Evolutionary conservation across 1,140 invertebrate species (phyloP), one percentile per base, ranked within the genome.

Genomic region (Heliconius congener): DNA sequence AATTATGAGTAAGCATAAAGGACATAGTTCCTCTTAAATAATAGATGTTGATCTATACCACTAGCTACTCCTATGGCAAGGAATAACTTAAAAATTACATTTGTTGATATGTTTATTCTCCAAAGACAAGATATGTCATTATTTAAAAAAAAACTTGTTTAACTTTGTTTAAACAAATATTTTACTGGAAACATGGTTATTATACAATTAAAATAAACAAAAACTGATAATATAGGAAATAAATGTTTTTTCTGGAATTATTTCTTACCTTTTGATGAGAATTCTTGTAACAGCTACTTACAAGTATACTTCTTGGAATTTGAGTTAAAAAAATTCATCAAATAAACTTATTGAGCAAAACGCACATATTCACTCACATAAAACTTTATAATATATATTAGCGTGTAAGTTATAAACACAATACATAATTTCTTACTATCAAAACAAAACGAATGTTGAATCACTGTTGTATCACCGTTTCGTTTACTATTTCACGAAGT

Each of bases 391-490:
- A 66, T 3, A 66, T 30, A 13, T 66, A 27, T 66, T 30, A 2
- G 23, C 23, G 60, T 27, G 1, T 66, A 66, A 66, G 60, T 66
- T 66, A 66, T 66, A 23, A 66, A 66, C 60, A 27, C 55, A 60
- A 60, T 66, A 30, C 60, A 66, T 66, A 66, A 66, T 66, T 66
- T 66, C 19, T 66, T 66, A 30, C 60, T 27, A 66, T 66, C 60
- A 66, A 66, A 66, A 66, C 60, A 66, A 66, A 66, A 66, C 60
- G 60, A 66, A 66, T 66, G 60, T 66, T 66, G 60, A 66, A 66
- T 66, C 60, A 66, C 60, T 66, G 27, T 66, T 30, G 60, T 66
- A 66, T 66, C 60, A 66, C 27, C 60, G 60, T 66, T 27, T 66
- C 60, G 60, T 66, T 66, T 66, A 66, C 60, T 66, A 66, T 66